A percentile compares a stretch with the other conserved stretches of the same genome.
phyloP scores from a whole-genome alignment of 2,888 invertebrate genomes.

The Cecidostiba fungosa region DNA sequence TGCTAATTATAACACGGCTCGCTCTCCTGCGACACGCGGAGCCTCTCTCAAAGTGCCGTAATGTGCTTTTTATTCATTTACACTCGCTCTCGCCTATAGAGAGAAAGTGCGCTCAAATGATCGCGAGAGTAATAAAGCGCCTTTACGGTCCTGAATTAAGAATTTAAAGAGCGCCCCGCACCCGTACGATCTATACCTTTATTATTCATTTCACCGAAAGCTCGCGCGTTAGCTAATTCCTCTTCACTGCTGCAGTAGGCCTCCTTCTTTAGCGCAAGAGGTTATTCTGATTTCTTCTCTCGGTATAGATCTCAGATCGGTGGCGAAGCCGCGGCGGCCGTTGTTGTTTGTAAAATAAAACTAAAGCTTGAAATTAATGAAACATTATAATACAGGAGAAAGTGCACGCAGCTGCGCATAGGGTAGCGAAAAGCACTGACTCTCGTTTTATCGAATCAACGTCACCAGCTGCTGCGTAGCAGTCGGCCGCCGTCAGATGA shows the following conservation, averaged over 20 bases:
- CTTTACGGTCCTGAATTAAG: not conserved
- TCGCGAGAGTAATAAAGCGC: not conserved
- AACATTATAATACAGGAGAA: too few relatives aligned
- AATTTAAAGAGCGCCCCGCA: not conserved
- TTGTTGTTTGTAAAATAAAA: too few relatives aligned
- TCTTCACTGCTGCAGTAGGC: not conserved
- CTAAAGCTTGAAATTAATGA: too few relatives aligned
- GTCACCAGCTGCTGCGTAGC: conserved; percentile 69
- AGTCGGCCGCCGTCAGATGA: conserved; percentile 65
- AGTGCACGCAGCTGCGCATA: too few relatives aligned
- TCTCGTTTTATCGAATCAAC: conserved; percentile 69
- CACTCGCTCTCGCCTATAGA: not conserved
- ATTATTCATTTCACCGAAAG: conserved; percentile 23
- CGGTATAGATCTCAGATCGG: too few relatives aligned
- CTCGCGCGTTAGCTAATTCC: conserved; percentile 28
- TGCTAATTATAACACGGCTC: not conserved
- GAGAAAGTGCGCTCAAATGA: not conserved
- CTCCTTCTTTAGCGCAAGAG: not conserved
- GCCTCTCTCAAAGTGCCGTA: not conserved
- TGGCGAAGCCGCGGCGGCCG: too few relatives aligned
- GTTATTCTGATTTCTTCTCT: conserved; percentile 1
- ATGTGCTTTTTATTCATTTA: conserved; percentile 14
- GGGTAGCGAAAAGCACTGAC: too few relatives aligned
- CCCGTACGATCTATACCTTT: not conserved
- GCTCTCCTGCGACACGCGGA: not conserved